Base-by-base conservation (phyloP, 2,797 vertebrate genomes). In the Pipistrellus pygmaeus region DNA sequence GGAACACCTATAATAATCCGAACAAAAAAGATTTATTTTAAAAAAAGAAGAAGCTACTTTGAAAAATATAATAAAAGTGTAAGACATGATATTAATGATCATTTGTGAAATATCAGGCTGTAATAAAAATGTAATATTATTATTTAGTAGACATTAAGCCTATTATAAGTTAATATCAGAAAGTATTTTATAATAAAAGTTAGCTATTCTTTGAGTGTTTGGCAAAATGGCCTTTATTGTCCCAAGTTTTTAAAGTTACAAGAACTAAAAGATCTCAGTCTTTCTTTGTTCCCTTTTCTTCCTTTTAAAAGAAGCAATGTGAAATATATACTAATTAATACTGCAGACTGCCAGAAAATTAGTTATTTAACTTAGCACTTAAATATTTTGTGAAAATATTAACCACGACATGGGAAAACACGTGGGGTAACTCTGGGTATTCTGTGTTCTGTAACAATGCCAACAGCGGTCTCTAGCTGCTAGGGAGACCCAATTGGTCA, bases 171-270 rank as follows among this genome's bases (percentile, higher is more conserved):
- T 77, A 88, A 23, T 88, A n/a, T 48, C 21, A 76, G 15, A 85
- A 78, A 68, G 90, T 32, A 85, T 60, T 92, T 90, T 88, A 62
- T 69, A 75, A 73, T 48, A 25, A 5, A 95, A 46, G n/a, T 68
- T 77, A 82, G 20, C 76, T 66, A 23, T 85, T 83, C 84, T 48
- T 51, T 85, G 30, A 85, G 23, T 96, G 21, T n/a, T 95, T 69
- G 66, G 21, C 18, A 92, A 27, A 94, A 86, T 64, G 27, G 2
- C 1, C 5, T 68, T 10, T 82, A 41, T 69, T 92, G 77, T 60
- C 44, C 48, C 30, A 69, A 86, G 23, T 46, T 71, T 87, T 62
- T 55, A 53, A 83, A 30, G 17, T 75, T 44, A 69, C 4, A 73
- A 87, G 57, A 90, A 84, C 80, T 38, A 90, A 94, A n/a, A 80